Percentiles rank a stretch among this genome's conserved stretches.
These are phyloP conservation scores for Gonioctena quinquepunctata DNA, from an alignment of 1,140 invertebrate species.

Conservation along the genomic window DNA sequence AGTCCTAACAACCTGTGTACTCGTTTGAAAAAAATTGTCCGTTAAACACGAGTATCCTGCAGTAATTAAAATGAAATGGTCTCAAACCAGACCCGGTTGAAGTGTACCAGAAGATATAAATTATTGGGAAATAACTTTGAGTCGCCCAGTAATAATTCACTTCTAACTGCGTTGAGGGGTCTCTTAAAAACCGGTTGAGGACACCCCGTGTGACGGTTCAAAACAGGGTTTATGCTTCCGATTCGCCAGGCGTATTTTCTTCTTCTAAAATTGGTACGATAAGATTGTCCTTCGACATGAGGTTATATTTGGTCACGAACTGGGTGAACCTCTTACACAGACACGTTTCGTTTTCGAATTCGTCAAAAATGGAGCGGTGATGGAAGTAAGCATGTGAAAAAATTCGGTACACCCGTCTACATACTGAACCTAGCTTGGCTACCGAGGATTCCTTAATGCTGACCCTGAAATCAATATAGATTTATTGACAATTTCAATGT, in stretches of 20 bases:
- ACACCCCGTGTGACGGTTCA: too few species aligned
- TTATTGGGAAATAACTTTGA: too few species aligned
- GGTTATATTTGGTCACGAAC: slow-evolving; percentile 97
- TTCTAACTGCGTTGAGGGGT: too few species aligned
- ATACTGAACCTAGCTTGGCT: slow-evolving; percentile 96
- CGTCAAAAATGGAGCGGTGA: slow-evolving; percentile 95
- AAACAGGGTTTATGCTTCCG: slow-evolving; percentile 63
- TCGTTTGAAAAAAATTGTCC: too few species aligned
- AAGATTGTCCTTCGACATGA: slow-evolving; percentile 98
- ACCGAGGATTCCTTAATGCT: slow-evolving; percentile 99
- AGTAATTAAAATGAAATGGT: too few species aligned
- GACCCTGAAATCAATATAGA: slow-evolving; percentile 70
- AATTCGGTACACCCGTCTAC: slow-evolving; percentile 97
- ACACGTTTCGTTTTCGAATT: slow-evolving; percentile 96
- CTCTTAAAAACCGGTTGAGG: too few species aligned
- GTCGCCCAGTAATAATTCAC: too few species aligned
- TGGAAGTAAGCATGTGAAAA: slow-evolving; percentile 99
- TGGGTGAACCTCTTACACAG: slow-evolving; percentile 95
- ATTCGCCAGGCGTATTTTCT: slow-evolving; percentile 71
- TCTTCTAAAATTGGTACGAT: slow-evolving; percentile 94
- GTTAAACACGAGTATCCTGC: too few species aligned
- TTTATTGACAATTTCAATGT: background rate
- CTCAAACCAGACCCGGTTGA: too few species aligned
- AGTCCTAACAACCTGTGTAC: too few species aligned
- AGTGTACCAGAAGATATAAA: too few species aligned